These are phyloP conservation scores for Drosophila putrida DNA, from an alignment of 2,888 invertebrate species.

Conservation along the genomic window DNA sequence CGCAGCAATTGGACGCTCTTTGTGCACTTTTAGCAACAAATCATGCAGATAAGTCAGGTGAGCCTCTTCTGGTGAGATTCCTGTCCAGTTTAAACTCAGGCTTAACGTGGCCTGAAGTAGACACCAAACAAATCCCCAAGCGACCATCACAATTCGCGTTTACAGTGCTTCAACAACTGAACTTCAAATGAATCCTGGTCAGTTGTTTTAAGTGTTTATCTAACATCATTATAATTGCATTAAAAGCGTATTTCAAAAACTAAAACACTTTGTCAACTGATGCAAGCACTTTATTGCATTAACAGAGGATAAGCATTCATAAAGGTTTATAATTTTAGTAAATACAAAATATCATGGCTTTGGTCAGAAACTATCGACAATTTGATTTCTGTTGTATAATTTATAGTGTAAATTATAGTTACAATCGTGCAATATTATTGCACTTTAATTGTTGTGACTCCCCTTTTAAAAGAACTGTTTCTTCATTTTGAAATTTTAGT, in stretches of 20 bases:
- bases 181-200: neutral
- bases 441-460: too few species aligned
- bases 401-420: too few species aligned
- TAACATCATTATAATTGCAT: conserved; percentile 41
- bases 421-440: too few species aligned
- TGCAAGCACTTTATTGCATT: conserved; percentile 14
- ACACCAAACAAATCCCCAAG: conserved; percentile 10
- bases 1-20: conserved; percentile 24
- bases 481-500: too few species aligned
- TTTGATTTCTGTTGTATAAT: too few species aligned
- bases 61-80: neutral
- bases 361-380: too few species aligned
- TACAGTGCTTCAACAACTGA: conserved; percentile 24
- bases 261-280: conserved; percentile 22
- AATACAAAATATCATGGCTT: neutral
- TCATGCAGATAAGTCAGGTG: conserved; percentile 25
- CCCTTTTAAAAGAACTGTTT: too few species aligned
- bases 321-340: conserved; percentile 1
- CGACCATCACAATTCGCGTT: conserved; percentile 28
- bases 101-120: conserved; percentile 8
- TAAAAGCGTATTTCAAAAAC: conserved; percentile 46
- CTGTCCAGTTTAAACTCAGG: neutral
- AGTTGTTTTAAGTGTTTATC: conserved; percentile 35
- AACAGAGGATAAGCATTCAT: conserved; percentile 30
- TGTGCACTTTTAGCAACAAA: conserved; percentile 40